Conservation (phyloP, 1,140 invertebrate genomes). For the Amphibalanus amphitrite region DNA sequence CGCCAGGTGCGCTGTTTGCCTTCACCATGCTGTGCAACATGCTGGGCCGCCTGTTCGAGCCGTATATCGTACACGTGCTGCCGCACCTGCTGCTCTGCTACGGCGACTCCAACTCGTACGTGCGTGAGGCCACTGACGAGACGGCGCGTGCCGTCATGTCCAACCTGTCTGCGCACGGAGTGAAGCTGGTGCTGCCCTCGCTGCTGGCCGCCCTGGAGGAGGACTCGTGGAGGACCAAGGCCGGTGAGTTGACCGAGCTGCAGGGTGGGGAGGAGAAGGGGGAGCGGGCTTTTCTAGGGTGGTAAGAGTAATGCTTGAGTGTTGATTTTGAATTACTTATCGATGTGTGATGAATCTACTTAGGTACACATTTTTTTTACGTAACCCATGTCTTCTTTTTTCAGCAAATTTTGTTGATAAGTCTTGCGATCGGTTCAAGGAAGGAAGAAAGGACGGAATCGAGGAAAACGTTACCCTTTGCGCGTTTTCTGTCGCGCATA, state of each 20-base stretch:
- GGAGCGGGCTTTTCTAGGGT: too few relatives aligned
- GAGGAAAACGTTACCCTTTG: too few relatives aligned
- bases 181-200: constrained; percentile 82
- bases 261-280: too few relatives aligned
- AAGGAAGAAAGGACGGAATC: too few relatives aligned
- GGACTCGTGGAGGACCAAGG: constrained; percentile 97
- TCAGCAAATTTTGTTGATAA: too few relatives aligned
- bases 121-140: constrained; percentile 79
- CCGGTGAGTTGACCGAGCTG: constrained; percentile 28
- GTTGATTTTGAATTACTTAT: too few relatives aligned
- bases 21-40: constrained; percentile 94
- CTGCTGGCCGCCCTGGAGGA: constrained; percentile 84
- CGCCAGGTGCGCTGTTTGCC: constrained; percentile 68
- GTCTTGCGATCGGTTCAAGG: too few relatives aligned
- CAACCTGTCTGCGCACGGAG: constrained; percentile 86
- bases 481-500: too few relatives aligned
- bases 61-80: constrained; percentile 92
- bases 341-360: too few relatives aligned
- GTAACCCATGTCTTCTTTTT: too few relatives aligned
- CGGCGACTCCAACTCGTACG: constrained; percentile 72
- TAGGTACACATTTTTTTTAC: too few relatives aligned
- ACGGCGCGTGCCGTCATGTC: constrained; percentile 93
- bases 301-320: too few relatives aligned
- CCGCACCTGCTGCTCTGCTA: constrained; percentile 89
- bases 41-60: constrained; percentile 90